These are phyloP conservation scores for Coranthus polyacanthus DNA, from an alignment of 2,797 vertebrate species.

Conservation along the genomic window DNA sequence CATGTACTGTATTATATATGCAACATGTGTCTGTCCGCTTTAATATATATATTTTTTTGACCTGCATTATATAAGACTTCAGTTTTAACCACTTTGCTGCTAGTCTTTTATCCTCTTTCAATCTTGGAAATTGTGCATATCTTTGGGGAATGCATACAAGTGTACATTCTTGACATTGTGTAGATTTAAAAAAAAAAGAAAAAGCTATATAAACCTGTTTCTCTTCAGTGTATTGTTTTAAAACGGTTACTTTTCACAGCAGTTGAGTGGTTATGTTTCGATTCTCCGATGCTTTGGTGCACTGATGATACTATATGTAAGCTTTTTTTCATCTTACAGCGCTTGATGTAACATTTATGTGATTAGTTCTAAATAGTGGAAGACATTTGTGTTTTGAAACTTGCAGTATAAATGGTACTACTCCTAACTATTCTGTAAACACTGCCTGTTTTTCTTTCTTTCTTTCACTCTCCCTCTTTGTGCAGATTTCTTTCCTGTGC, in stretches of 20 bases:
- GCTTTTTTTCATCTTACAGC: constrained; percentile 83
- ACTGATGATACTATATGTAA: constrained; percentile 84
- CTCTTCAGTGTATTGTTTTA: constrained; percentile 86
- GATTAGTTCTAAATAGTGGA: constrained; percentile 87
- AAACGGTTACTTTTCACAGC: constrained; percentile 83
- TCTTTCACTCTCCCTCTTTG: constrained; percentile 74
- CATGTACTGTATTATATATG: constrained; percentile 96
- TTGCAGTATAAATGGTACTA: constrained; percentile 89
- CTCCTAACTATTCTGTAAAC: constrained; percentile 87
- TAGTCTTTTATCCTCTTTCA: constrained; percentile 87
- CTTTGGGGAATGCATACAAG: constrained; percentile 85
- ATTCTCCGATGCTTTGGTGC: constrained; percentile 85
- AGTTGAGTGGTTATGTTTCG: constrained; percentile 86
- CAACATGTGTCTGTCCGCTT: constrained; percentile 89
- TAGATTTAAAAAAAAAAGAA: constrained; percentile 74
- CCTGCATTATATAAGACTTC: constrained; percentile 89
- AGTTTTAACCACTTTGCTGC: constrained; percentile 93
- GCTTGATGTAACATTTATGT: constrained; percentile 88
- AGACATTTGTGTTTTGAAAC: constrained; percentile 88
- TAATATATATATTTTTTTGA: constrained; percentile 81
- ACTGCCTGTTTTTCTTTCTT: constrained; percentile 83
- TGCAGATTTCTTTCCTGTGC: constrained; percentile 81
- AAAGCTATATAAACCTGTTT: constrained; percentile 85
- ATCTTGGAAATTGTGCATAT: constrained; percentile 86
- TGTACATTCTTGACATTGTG: constrained; percentile 86